phyloP scores from a whole-genome alignment of 2,888 invertebrate genomes.

The Hydrotaea diabolus region DNA sequence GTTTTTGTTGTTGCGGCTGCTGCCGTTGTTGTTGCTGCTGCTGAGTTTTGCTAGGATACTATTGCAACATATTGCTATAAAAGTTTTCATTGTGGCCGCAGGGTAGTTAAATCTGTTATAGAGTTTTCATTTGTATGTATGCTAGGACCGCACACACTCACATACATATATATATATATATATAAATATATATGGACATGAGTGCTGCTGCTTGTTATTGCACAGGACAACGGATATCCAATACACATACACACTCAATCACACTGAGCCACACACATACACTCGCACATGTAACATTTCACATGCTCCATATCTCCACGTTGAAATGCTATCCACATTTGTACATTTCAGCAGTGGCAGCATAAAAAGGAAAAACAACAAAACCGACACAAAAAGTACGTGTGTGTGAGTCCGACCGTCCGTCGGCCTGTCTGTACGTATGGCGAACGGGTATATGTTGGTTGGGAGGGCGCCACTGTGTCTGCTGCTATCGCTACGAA shows the following conservation, averaged over 20 bases:
- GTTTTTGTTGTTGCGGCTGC: slow-evolving; percentile 42
- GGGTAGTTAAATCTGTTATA: slow-evolving; percentile 67
- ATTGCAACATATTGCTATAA: slow-evolving; percentile 69
- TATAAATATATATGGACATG: slow-evolving; percentile 29
- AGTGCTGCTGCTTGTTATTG: slow-evolving; percentile 60
- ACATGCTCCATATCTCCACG: slow-evolving; percentile 64
- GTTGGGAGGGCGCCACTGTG: slow-evolving; percentile 66
- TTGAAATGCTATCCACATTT: slow-evolving; percentile 65
- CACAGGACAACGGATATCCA: slow-evolving; percentile 68
- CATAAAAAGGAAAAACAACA: slow-evolving; percentile 30
- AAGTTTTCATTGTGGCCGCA: slow-evolving; percentile 68
- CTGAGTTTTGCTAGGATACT: slow-evolving; percentile 59
- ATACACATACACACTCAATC: slow-evolving; percentile 30
- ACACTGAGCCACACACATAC: slow-evolving; percentile 10
- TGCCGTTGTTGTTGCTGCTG: background rate
- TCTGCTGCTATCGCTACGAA: slow-evolving; percentile 46
- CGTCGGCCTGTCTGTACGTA: background rate
- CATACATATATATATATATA: slow-evolving; percentile 17
- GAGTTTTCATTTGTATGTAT: slow-evolving; percentile 51
- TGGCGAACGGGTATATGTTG: slow-evolving; percentile 39
- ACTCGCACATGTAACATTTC: slow-evolving; percentile 60
- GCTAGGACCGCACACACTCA: slow-evolving; percentile 43
- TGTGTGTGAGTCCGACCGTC: background rate
- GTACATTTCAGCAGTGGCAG: slow-evolving; percentile 48
- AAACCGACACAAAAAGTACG: slow-evolving; percentile 20